Percentiles rank a stretch among this genome's conserved stretches.
Conservation (phyloP, 2,888 invertebrate species). For the Leuctra nigra region DNA sequence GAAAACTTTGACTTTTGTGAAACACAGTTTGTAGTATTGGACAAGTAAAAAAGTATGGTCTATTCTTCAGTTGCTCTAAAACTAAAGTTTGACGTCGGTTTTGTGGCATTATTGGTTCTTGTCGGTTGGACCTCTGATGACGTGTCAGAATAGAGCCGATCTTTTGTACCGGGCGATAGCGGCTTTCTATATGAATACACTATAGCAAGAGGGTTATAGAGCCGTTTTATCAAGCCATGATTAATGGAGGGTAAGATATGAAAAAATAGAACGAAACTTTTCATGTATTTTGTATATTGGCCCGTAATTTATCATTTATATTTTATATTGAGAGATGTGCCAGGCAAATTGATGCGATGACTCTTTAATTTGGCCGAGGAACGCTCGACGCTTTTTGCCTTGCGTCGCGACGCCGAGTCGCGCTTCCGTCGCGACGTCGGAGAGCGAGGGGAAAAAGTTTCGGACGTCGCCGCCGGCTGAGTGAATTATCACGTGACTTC, state of each 20-base stretch:
- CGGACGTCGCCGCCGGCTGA: too few species aligned
- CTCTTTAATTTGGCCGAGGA: neutral
- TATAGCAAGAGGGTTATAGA: too few species aligned
- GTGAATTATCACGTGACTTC: too few species aligned
- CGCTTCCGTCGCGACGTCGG: too few species aligned
- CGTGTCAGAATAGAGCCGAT: too few species aligned
- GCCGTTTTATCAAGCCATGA: conserved; percentile 5
- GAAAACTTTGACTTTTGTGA: too few species aligned
- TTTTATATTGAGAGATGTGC: conserved; percentile 10
- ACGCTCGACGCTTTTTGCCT: too few species aligned
- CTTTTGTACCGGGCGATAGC: conserved; percentile 6
- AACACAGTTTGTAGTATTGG: too few species aligned
- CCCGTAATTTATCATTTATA: conserved; percentile 13
- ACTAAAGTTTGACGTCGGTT: neutral
- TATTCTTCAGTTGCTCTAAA: neutral
- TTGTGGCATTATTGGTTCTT: too few species aligned
- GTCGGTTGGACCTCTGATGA: too few species aligned
- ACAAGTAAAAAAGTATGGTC: neutral
- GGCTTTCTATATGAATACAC: conserved; percentile 11
- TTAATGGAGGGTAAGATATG: conserved; percentile 16
- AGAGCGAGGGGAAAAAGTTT: too few species aligned
- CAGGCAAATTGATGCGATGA: conserved; percentile 4
- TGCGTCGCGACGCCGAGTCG: too few species aligned
- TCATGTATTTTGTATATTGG: conserved; percentile 18
- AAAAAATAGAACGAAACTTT: conserved; percentile 7